phyloP scores from a whole-genome alignment of 92 coral and sea anemone genomes.

The Paramuricea clavata region DNA sequence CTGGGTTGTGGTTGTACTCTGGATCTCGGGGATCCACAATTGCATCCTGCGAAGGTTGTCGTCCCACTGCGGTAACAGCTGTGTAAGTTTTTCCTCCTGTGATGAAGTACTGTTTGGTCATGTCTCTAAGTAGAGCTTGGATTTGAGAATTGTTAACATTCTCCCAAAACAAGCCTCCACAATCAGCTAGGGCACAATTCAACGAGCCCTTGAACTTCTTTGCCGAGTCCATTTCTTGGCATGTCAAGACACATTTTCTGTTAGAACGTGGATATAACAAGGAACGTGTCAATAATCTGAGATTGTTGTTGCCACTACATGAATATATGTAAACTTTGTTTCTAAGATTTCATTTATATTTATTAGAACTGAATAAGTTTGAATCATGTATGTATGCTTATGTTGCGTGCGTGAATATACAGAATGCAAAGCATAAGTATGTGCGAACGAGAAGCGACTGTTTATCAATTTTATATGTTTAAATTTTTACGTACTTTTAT shows the following conservation, averaged over 20 bases:
- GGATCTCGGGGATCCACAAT: background rate
- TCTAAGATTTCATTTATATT: background rate
- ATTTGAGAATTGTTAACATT: constrained; percentile 47
- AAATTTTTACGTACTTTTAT: too few relatives aligned
- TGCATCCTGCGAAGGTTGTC: constrained; percentile 25
- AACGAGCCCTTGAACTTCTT: constrained; percentile 40
- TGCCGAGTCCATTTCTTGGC: constrained; percentile 49
- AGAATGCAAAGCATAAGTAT: too few relatives aligned
- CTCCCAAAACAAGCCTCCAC: constrained; percentile 55
- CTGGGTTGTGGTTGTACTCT: constrained; percentile 15
- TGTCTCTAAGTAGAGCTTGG: constrained; percentile 31
- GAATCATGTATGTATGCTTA: background rate
- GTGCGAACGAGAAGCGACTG: too few relatives aligned
- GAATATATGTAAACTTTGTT: background rate
- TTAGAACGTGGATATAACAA: background rate
- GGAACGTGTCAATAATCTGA: background rate
- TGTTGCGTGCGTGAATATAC: background rate
- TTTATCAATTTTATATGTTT: too few relatives aligned
- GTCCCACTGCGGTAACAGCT: constrained; percentile 44
- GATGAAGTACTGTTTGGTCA: constrained; percentile 35
- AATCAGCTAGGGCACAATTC: constrained; percentile 51
- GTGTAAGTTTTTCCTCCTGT: constrained; percentile 25
- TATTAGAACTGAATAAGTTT: background rate
- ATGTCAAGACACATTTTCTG: constrained; percentile 43
- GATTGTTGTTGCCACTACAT: background rate